Evolutionary conservation across 2,888 invertebrate species (phyloP), one percentile per base, ranked within the genome.

Genomic region (Auanema freiburgensis): DNA sequence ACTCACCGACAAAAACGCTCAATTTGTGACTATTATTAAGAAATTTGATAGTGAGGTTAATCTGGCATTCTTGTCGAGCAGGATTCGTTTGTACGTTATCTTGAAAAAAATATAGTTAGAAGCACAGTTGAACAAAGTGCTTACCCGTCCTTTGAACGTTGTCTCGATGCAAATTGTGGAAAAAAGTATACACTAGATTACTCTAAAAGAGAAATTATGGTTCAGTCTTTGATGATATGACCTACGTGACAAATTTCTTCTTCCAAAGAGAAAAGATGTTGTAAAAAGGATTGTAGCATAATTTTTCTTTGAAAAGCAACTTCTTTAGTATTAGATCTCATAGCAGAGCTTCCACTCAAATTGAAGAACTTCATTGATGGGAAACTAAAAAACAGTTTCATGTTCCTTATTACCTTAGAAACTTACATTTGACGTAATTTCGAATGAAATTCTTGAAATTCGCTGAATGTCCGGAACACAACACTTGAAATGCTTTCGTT

Each of bases 181-280:
- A 97, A 87, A 98, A 98, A 0, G 97, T 98, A 85, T 97, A 97
- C 0, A 98, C 94, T 59, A 98, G 88, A 85, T 95, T 93, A 8
- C 86, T 85, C 86, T 87, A 79, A 57, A 84, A 23, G 33, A 52
- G 49, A 59, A 40, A 50, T 52, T 40, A 59, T 54, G 54, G 44
- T 54, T 59, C 54, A 57, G n/a, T 16, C 43, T 57, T 41, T 8
- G 49, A 25, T 10, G 43, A 56, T 23, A 56, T 46, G 23, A 57
- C 74, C 65, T 71, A 86, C 86, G 87, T 97, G 95, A 0, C 93
- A 90, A 77, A 98, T 93, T 87, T 97, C 96, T 74, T 92, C 91
- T 0, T 93, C 91, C 83, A 93, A 89, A 79, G 88, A 88, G 85
- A 94, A 92, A 59, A 98, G 87, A 0, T 92, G 91, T 52, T 89